A percentile compares a stretch with the other conserved stretches of the same genome.
phyloP scores from a whole-genome alignment of 2,797 vertebrate genomes.

The Aselliscus stoliczkanus region DNA sequence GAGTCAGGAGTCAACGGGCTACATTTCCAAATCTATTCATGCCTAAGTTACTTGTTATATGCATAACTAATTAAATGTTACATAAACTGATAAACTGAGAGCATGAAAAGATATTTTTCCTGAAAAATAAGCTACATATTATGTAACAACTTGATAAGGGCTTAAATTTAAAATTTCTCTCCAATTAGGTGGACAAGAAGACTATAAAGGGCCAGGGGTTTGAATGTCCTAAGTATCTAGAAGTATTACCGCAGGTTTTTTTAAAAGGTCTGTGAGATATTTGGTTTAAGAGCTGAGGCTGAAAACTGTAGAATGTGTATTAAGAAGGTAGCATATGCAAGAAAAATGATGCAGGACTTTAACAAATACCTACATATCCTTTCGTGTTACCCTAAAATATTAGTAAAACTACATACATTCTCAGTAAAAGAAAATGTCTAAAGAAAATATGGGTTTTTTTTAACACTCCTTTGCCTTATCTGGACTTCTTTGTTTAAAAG shows the following conservation, averaged over 20 bases:
- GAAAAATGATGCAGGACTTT: not conserved
- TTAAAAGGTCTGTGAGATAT: not conserved
- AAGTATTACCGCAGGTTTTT: not conserved
- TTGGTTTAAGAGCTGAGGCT: not conserved
- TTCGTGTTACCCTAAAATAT: not conserved
- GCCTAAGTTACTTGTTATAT: not conserved
- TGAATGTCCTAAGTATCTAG: not conserved
- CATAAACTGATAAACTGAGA: not conserved
- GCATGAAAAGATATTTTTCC: not conserved
- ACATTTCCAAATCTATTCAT: not conserved
- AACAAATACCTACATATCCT: not conserved
- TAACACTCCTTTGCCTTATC: not conserved
- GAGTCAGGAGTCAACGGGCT: not conserved
- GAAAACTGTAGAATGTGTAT: not conserved
- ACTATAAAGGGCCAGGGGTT: not conserved
- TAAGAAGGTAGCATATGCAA: not conserved
- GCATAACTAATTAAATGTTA: not conserved
- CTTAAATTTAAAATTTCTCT: not conserved
- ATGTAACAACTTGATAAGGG: not conserved
- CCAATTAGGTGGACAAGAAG: not conserved
- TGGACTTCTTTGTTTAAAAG: not conserved
- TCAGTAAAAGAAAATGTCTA: not conserved
- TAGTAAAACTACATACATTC: not conserved
- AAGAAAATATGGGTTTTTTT: not conserved
- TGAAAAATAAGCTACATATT: not conserved